Percentiles rank a stretch among this genome's conserved stretches.
Conservation (phyloP, 2,888 invertebrate genomes). For the Drosophila yooni region DNA sequence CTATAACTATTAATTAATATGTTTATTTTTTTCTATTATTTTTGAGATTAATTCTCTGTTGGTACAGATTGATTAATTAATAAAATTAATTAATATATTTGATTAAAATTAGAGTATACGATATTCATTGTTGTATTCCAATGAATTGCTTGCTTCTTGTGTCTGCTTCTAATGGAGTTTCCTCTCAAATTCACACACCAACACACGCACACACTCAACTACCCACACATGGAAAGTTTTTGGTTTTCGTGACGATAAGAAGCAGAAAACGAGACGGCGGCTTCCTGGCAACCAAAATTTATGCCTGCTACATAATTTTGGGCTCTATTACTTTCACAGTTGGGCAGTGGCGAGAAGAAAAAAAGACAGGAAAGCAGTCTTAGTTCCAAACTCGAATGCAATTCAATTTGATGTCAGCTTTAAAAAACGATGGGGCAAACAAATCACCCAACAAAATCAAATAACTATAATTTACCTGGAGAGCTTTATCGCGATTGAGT, state of each 20-base stretch:
- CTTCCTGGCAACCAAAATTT: conserved; percentile 75
- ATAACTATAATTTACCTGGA: conserved; percentile 79
- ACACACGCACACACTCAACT: conserved; percentile 7
- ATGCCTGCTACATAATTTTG: conserved; percentile 77
- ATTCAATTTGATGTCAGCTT: conserved; percentile 79
- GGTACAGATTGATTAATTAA: background rate
- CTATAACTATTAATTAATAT: background rate
- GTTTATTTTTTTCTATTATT: background rate
- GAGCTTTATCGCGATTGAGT: conserved; percentile 77
- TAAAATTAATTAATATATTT: background rate
- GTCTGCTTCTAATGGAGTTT: conserved; percentile 74
- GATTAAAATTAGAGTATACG: conserved; percentile 13
- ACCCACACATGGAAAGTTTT: conserved; percentile 64
- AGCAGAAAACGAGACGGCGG: conserved; percentile 69
- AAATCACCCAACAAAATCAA: conserved; percentile 79
- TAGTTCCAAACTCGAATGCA: conserved; percentile 57
- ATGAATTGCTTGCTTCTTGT: conserved; percentile 29
- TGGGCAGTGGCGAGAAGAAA: conserved; percentile 42
- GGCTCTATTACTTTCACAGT: conserved; percentile 71
- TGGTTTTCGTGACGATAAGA: conserved; percentile 73
- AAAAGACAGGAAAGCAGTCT: conserved; percentile 21
- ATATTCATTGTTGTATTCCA: conserved; percentile 7
- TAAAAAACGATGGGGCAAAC: conserved; percentile 68
- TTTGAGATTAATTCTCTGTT: background rate
- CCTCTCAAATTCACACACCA: conserved; percentile 35